Evolutionary conservation across 2,888 invertebrate genomes (phyloP), one percentile per base, ranked within the genome.

Genomic region (Cephus spinipes): DNA sequence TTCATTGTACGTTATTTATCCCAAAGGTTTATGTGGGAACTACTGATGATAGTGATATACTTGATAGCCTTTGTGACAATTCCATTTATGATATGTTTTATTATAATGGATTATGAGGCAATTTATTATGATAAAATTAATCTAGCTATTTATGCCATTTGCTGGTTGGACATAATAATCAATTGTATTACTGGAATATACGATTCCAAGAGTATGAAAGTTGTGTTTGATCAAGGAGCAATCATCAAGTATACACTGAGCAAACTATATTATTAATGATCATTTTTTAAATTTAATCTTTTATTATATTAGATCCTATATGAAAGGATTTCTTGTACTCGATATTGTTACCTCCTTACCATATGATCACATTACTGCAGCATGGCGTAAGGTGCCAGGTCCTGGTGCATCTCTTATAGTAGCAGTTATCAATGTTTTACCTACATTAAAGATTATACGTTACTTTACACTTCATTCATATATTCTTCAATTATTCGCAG

Each of bases 321-420:
- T 85, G 0, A 85, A 79, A 77, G 79, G 85, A 2, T 89, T 83
- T 79, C 77, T 91, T 12, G 1, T 89, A 11, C 73, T 85, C 33
- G 91, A 91, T 76, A 69, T 88, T 30, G 4, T 90, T 3, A 88
- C 91, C 4, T 90, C 90, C 1, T 74, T 91, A 69, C 89, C 90
- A 0, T 91, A 89, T 80, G 90, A 91, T 80, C 80, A 84, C 15
- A 81, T 91, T 6, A 90, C 90, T 12, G 68, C 83, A 9, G 68
- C 79, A 3, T 90, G 88, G 88, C 87, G 91, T 77, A 76, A 79
- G 69, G 40, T 83, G n/a, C 89, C 90, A 6, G 89, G 88, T 36
- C 74, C 84, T 11, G 40, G 84, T 73, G 80, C 85, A 1, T 83
- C 81, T 9, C 33, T 84, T 9, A 23, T 83, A 0, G 75, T 85